Evolutionary conservation across 2,888 invertebrate genomes (phyloP).

Genomic region (Melinaea menophilus): DNA sequence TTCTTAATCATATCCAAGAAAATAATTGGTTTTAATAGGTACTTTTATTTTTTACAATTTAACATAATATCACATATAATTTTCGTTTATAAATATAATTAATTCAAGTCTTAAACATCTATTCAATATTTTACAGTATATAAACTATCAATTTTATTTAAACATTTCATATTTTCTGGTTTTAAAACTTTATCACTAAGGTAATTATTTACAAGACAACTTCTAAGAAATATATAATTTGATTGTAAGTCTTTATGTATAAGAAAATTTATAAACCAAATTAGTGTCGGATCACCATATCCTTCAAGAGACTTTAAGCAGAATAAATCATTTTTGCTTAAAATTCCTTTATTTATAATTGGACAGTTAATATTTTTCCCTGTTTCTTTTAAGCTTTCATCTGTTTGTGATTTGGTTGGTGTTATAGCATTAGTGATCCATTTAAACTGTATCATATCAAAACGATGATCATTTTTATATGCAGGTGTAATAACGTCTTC

Average conservation of each 20-base stretch:
- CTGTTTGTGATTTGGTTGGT: not conserved
- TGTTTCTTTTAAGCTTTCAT: not conserved
- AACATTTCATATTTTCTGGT: not conserved
- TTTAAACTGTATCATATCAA: constrained; percentile 35
- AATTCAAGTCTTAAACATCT: too few species aligned
- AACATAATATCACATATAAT: too few species aligned
- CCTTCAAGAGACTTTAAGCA: constrained; percentile 45
- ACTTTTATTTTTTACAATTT: too few species aligned
- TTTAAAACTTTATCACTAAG: constrained; percentile 40
- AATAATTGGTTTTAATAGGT: too few species aligned
- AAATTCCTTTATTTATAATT: constrained; percentile 31
- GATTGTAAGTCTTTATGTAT: constrained; percentile 44
- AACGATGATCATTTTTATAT: constrained; percentile 47
- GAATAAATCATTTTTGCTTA: constrained; percentile 43
- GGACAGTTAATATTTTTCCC: constrained; percentile 21
- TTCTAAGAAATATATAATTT: constrained; percentile 45
- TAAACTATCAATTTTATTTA: not conserved
- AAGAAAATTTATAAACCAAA: constrained; percentile 50
- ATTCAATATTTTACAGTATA: not conserved
- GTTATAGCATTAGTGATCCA: constrained; percentile 28
- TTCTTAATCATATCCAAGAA: too few species aligned
- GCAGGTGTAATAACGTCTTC: constrained; percentile 45
- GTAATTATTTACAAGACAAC: constrained; percentile 46
- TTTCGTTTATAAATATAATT: too few species aligned
- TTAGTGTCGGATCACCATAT: constrained; percentile 36